Evolutionary conservation across 2,113 vertebrate genomes (phyloP).

Genomic region (Centropus bengalensis): DNA sequence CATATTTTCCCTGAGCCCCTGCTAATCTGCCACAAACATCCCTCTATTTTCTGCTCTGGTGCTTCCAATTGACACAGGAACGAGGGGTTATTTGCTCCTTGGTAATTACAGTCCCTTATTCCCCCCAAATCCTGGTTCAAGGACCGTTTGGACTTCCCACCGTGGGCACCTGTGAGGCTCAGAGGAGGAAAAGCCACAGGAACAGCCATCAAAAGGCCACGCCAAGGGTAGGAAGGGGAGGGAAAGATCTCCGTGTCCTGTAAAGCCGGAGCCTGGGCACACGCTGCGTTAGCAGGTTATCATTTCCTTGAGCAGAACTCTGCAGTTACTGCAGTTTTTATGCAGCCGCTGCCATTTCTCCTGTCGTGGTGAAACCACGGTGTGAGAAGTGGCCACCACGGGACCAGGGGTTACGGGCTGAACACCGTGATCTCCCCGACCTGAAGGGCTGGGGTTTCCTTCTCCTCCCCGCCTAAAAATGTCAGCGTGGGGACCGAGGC

Average conservation of each 20-base stretch:
- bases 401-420: too few relatives aligned
- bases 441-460: not conserved
- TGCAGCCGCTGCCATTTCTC: not conserved
- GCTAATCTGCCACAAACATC: not conserved
- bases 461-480: not conserved
- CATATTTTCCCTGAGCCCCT: not conserved
- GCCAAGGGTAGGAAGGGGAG: not conserved
- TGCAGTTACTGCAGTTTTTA: not conserved
- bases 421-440: not conserved
- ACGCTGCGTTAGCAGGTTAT: not conserved
- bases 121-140: not conserved
- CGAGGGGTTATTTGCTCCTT: not conserved
- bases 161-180: not conserved
- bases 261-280: not conserved
- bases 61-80: not conserved
- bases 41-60: not conserved
- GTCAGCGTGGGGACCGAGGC: not conserved
- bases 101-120: not conserved
- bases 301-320: constrained; percentile 15
- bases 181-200: not conserved
- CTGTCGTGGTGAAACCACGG: not conserved
- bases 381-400: too few relatives aligned
- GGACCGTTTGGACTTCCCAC: not conserved
- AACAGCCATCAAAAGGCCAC: not conserved
- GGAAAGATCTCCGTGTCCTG: not conserved